Percentiles rank a stretch among this genome's conserved stretches.
Conservation (phyloP, 2,797 vertebrate genomes). For the Premnoplex brunnescens region DNA sequence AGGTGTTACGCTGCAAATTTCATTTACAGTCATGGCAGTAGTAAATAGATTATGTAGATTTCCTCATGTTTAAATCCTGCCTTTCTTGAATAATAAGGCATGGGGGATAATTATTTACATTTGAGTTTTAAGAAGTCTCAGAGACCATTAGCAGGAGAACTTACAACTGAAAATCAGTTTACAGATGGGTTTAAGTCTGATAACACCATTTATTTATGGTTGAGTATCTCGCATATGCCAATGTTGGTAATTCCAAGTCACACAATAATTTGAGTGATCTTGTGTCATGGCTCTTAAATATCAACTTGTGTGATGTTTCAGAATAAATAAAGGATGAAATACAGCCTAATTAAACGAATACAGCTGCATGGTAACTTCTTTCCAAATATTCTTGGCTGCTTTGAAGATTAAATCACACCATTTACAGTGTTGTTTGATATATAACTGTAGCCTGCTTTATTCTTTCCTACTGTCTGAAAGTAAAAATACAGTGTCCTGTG, state of each 20-base stretch:
- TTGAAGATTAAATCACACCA: constrained; percentile 55
- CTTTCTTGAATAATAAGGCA: not conserved
- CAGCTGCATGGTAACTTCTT: constrained; percentile 46
- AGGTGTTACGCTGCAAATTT: not conserved
- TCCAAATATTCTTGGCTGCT: constrained; percentile 36
- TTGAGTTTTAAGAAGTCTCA: constrained; percentile 46
- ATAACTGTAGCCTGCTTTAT: not conserved
- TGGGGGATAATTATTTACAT: not conserved
- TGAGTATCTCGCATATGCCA: constrained; percentile 75
- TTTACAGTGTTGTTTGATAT: not conserved
- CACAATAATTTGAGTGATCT: constrained; percentile 78
- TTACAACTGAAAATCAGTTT: constrained; percentile 70
- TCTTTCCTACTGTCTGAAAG: not conserved
- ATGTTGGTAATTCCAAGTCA: constrained; percentile 77
- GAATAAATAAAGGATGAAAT: constrained; percentile 74
- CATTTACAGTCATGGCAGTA: not conserved
- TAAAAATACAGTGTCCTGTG: not conserved
- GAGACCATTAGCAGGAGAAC: constrained; percentile 49
- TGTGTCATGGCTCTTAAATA: constrained; percentile 73
- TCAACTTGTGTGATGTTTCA: constrained; percentile 71
- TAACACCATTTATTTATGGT: constrained; percentile 78
- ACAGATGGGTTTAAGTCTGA: constrained; percentile 75
- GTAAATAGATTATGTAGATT: not conserved
- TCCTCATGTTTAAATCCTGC: constrained; percentile 3
- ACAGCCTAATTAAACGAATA: constrained; percentile 63